Conservation (phyloP, 2,113 vertebrate species). For the Rattus rattus region DNA sequence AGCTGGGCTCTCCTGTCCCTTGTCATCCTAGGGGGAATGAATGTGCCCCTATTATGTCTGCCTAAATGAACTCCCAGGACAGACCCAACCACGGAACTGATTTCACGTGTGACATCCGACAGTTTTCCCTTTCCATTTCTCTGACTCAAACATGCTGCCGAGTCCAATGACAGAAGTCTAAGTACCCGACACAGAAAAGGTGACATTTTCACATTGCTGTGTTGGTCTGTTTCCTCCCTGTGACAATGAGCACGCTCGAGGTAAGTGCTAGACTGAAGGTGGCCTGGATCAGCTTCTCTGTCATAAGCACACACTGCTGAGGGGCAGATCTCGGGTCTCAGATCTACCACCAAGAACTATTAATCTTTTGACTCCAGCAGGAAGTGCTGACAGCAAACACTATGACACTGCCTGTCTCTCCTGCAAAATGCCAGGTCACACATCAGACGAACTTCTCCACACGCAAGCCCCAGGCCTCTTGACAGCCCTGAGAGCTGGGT, state of each 20-base stretch:
- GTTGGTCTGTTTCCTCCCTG: not conserved
- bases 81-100: constrained; percentile 2
- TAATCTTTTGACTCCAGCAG: constrained; percentile 25
- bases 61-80: not conserved
- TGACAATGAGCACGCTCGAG: not conserved
- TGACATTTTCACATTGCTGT: constrained; percentile 14
- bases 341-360: not conserved
- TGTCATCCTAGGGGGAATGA: not conserved
- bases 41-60: not conserved
- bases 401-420: not conserved
- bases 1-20: not conserved
- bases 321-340: not conserved
- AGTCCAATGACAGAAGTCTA: not conserved
- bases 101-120: constrained; percentile 28
- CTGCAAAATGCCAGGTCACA: not conserved
- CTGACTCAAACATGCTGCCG: constrained; percentile 24
- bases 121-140: not conserved
- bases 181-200: not conserved
- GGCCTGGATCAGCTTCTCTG: not conserved
- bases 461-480: not conserved
- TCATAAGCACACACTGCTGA: not conserved
- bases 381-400: constrained; percentile 17
- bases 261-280: not conserved
- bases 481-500: not conserved
- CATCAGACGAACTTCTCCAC: not conserved